Base-by-base conservation (phyloP, 1,140 invertebrate species). In the Polypedilum pembai region DNA sequence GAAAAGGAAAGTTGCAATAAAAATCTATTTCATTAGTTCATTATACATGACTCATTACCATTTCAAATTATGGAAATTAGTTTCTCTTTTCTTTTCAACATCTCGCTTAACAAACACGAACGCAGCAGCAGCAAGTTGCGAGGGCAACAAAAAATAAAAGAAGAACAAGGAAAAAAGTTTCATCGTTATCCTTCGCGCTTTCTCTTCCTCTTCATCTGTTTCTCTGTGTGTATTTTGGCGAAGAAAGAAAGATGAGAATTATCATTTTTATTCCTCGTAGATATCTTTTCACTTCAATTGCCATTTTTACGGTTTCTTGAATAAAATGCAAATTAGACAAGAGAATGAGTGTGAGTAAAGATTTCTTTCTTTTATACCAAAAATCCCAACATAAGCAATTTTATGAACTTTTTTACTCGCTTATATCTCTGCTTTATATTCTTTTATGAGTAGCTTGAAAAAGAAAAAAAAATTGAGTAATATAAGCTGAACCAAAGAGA, bases 351-450 rank as follows among this genome's bases (percentile, higher is more conserved):
- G 24, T 33, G 45, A 56, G 45, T n/a, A 4, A n/a, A 12, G 12
- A 4, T 56, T 56, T n/a, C 45, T 12, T 3, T 56, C n/a, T 56
- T 56, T n/a, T 12, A 56, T 12, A 56, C 45, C 45, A 56, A 12
- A 56, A 56, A 56, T 56, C 45, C 45, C 45, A 56, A 56, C 45
- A 56, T 56, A 56, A 56, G 45, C 45, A 56, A 56, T 56, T 56
- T 56, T 56, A 56, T 56, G 45, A 56, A 56, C 12, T 56, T 56
- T n/a, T 56, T 56, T 56, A 56, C n/a, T 56, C 12, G 45, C 45
- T n/a, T 56, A n/a, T n/a, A 56, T 56, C n/a, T 56, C n/a, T 56
- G 45, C 45, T 56, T 56, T 56, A 56, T 56, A n/a, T 56, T 56
- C 12, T 33, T 33, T 33, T 33, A 5, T 33, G 24, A 33, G 24